Evolutionary conservation across 1,140 invertebrate genomes (phyloP), one percentile per base, ranked within the genome.

Genomic region (Drosophila bocqueti): DNA sequence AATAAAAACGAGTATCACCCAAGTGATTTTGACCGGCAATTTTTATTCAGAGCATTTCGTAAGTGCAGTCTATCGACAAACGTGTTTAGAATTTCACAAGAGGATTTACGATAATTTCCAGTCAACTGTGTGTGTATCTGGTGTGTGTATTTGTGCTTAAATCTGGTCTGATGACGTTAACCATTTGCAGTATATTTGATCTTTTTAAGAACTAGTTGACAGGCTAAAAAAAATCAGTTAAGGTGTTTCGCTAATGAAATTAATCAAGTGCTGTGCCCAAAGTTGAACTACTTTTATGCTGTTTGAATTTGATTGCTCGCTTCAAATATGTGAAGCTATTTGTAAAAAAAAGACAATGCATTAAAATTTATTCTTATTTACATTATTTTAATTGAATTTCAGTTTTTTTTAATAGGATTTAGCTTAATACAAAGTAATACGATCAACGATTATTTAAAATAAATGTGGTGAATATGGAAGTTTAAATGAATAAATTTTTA

Each of bases 1-100:
- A 34, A 15, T 2, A 15, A 10, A 6, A 52, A 13, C 4, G 1
- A 24, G 9, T n/a, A 57, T 40, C 21, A 26, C 5, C 9, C 0
- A 40, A 57, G 54, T 57, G 36, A 38, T 10, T 26, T 11, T 2
- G 21, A 40, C 4, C 31, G n/a, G 18, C 24, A 21, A 50, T 42
- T 78, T 58, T 18, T 43, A 40, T 50, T 50, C 49, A 57, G 31
- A 69, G 16, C 45, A 74, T 80, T 84, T 58, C 65, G 84, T 87
- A 87, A 87, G 84, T 87, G 85, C 81, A 87, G 78, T 84, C 67
- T 80, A 45, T 21, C 10, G 29, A 8, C 6, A 89, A 87, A 87
- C 84, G 81, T 87, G 84, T 87, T 89, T 79, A 63, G 84, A 87
- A 87, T 87, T 81, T 84, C 84, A 47, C 47, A 89, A 87, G 42